Evolutionary conservation across 1,140 invertebrate species (phyloP), one percentile per base, ranked within the genome.

Genomic region (Alviniconcha marisindica): DNA sequence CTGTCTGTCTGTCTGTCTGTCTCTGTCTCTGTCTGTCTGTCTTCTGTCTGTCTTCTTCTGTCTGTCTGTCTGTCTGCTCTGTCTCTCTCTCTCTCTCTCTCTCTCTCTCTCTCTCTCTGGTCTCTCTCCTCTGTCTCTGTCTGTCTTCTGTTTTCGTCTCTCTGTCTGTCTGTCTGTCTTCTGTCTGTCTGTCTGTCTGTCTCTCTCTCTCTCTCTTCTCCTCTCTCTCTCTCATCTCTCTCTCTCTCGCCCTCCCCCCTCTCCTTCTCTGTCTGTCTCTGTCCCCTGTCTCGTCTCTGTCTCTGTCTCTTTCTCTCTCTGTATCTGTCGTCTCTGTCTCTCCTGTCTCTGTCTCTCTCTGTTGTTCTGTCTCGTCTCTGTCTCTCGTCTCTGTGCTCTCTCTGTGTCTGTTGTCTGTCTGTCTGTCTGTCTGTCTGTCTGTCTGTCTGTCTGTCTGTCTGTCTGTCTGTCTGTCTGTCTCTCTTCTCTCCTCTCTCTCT

Each of bases 401-500:
- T 76, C 38, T 40, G 5, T 76, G 7, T 76, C 73, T 76, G 5
- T 28, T 76, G 14, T 76, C 38, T 76, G 7, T 40, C 38, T 76
- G 7, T 76, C 73, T 76, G 7, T 40, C 38, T 76, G 7, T 76
- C 73, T 76, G 7, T 76, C 38, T 76, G 14, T 76, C 38, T 76
- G 7, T 76, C 38, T 76, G 14, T 76, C 38, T 76, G 14, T 76
- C 38, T 76, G 7, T 40, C 38, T 76, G 7, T 76, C 38, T 76
- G 14, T 76, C 38, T 76, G 14, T 76, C 38, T 76, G 7, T 40
- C 73, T 76, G 7, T 76, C 38, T 40, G 14, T 36, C 38, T 76
- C 73, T 76, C 38, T 40, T 33, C 36, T 28, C 36, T 28, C 42
- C 73, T 76, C 38, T 40, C 73, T 76, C 38, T 76, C 73, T n/a